Evolutionary conservation across 2,113 vertebrate species (phyloP).

Genomic region (Casuarius casuarius): DNA sequence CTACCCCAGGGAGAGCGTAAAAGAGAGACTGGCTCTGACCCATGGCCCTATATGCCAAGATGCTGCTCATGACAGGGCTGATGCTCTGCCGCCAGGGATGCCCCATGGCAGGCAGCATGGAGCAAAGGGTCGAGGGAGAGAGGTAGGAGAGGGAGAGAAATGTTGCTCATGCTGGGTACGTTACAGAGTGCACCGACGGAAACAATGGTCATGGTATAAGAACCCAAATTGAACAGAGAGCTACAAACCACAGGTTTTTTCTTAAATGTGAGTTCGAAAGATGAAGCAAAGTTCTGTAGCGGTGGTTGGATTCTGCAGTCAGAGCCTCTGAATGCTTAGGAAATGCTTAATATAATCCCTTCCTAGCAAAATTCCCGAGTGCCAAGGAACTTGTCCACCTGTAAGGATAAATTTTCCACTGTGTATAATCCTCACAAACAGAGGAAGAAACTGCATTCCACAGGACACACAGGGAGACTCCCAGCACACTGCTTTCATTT

Average conservation of each 20-base stretch:
- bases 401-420: background rate
- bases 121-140: background rate
- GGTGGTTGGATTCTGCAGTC: background rate
- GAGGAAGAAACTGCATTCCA: background rate
- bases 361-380: background rate
- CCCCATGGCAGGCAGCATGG: background rate
- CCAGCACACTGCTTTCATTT: background rate
- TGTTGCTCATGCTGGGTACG: background rate
- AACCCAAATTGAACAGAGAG: background rate
- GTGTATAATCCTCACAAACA: background rate
- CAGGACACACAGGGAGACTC: background rate
- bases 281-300: background rate
- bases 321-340: background rate
- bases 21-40: background rate
- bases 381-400: background rate
- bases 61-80: background rate
- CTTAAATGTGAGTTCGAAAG: background rate
- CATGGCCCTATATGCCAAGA: background rate
- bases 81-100: background rate
- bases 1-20: background rate
- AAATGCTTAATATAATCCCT: background rate
- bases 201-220: fast-evolving
- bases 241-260: background rate
- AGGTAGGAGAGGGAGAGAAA: background rate
- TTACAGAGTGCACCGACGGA: fast-evolving